Base-by-base conservation (phyloP, 2,888 invertebrate species). In the Minunthozetes semirufus region DNA sequence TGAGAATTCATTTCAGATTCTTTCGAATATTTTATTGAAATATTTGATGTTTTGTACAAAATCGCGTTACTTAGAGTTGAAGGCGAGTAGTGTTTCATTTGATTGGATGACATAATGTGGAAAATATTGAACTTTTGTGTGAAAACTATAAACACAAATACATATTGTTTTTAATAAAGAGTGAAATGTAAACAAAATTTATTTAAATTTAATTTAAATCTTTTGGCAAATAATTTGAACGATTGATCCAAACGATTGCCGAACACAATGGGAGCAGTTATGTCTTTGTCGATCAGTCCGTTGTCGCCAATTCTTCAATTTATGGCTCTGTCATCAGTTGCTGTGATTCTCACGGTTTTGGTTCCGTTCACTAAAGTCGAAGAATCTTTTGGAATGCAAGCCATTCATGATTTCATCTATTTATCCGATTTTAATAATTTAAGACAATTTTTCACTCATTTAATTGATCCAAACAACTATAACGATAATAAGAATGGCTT, bases 321-420 rank as follows among this genome's bases (percentile, higher is more conserved):
- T 15, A 70, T 48, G 70, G 70, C 70, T 46, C 46, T 70, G 46
- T 48, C 70, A 17, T 33, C 77, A 13, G 76, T 75, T 11, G 78
- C 80, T 61, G 38, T 80, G 80, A 87, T 90, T 80, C 92, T 94
- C 83, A 85, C 96, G 76, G 83, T 93, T 78, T 87, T 91, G 80
- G 94, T 95, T 81, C 98, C 98, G 73, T 97, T 90, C 83, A 97
- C 96, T 5, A 98, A 99, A 89, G 99, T 99, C 72, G 99, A 99
- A 85, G 99, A 99, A 86, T 98, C 97, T 84, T 99, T 99, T 83
- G 98, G 97, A 85, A 86, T 97, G 76, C 99, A 99, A 86, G 98
- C 99, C 27, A 91, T 92, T 83, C 99, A 99, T 85, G 99, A 99
- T 85, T 88, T 99, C 81, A 70, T 70, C 17, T 86, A 86, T 94